Conservation (phyloP, 2,797 vertebrate species). For the Anolis apletophallus region DNA sequence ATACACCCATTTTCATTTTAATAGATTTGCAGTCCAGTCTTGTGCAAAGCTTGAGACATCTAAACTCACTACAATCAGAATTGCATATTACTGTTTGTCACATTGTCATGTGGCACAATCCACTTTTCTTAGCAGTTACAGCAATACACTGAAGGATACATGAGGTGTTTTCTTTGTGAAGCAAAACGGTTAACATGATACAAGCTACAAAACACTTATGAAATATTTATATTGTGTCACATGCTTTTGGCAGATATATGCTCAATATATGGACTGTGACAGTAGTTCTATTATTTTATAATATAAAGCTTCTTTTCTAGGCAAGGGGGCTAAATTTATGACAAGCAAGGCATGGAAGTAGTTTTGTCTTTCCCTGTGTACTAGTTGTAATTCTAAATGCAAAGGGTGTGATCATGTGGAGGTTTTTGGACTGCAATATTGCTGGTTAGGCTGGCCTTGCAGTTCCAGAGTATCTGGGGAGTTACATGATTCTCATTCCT, state of each 20-base stretch:
- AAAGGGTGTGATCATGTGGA: no score
- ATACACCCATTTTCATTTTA: neutral
- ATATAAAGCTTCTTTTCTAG: slow-evolving; percentile 51
- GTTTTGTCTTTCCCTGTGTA: neutral
- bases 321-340: fast-evolving
- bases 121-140: slow-evolving; percentile 55
- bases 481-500: no score
- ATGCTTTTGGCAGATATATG: slow-evolving; percentile 63
- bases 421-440: neutral
- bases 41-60: neutral
- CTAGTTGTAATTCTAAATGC: no score
- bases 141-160: slow-evolving; percentile 57
- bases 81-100: slow-evolving; percentile 34
- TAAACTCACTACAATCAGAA: neutral
- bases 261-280: slow-evolving; percentile 60
- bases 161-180: slow-evolving; percentile 62
- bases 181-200: slow-evolving; percentile 59
- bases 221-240: slow-evolving; percentile 71
- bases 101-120: slow-evolving; percentile 53
- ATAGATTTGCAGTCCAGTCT: neutral
- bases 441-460: neutral
- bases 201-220: slow-evolving; percentile 67
- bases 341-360: neutral
- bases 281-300: slow-evolving; percentile 50
- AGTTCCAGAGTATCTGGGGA: no score